Percentiles rank a stretch among this genome's conserved stretches.
phyloP scores from a whole-genome alignment of 1,140 invertebrate genomes.

The Choristoneura fumiferana region DNA sequence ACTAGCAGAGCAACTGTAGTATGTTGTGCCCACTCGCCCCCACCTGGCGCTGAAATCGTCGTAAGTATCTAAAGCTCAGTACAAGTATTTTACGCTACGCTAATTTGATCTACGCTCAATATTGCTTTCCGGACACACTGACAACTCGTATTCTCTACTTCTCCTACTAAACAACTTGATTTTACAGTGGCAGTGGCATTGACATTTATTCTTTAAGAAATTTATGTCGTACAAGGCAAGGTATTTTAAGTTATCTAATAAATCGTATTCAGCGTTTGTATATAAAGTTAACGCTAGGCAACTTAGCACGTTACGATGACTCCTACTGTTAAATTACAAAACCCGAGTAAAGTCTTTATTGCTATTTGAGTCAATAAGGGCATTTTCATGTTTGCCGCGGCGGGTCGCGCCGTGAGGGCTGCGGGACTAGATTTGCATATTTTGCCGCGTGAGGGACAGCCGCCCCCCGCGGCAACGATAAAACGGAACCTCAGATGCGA shows the following conservation, averaged over 20 bases:
- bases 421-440: slow-evolving; percentile 6
- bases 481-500: slow-evolving; percentile 7
- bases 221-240: slow-evolving; percentile 13
- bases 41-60: slow-evolving; percentile 39
- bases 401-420: background rate
- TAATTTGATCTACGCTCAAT: slow-evolving; percentile 57
- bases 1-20: too few species aligned
- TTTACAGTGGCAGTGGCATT: slow-evolving; percentile 30
- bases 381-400: slow-evolving; percentile 12
- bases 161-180: slow-evolving; percentile 13
- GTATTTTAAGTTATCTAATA: slow-evolving; percentile 6
- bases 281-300: background rate
- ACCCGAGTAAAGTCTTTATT: background rate
- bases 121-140: slow-evolving; percentile 46
- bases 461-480: background rate
- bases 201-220: slow-evolving; percentile 9
- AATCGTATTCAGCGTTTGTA: background rate
- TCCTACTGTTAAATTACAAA: slow-evolving; percentile 9
- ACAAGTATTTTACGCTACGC: slow-evolving; percentile 44
- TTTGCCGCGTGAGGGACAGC: background rate
- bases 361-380: slow-evolving; percentile 14
- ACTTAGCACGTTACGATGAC: background rate
- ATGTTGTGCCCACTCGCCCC: slow-evolving; percentile 27
- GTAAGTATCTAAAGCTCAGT: slow-evolving; percentile 51
- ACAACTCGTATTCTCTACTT: slow-evolving; percentile 47